Evolutionary conservation across 2,888 invertebrate genomes (phyloP).

Genomic region (Rhagonycha lutea): DNA sequence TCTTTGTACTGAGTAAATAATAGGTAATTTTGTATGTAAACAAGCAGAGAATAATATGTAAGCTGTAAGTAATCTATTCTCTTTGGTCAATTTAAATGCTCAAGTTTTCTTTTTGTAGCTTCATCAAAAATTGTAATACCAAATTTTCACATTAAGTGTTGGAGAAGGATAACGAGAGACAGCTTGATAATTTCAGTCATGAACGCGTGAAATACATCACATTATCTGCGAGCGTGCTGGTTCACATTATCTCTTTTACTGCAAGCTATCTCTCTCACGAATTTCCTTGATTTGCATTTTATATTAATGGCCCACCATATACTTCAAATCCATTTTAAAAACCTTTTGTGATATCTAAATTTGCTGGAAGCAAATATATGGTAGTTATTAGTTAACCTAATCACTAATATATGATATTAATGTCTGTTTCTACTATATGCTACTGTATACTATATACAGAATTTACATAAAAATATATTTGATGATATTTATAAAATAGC

Average conservation of each 20-base stretch:
- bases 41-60: neutral
- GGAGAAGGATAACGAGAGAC: constrained; percentile 10
- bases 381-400: neutral
- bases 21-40: neutral
- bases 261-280: constrained; percentile 29
- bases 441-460: too few relatives aligned
- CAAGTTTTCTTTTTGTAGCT: neutral
- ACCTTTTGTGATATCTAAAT: constrained; percentile 21
- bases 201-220: constrained; percentile 30
- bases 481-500: neutral
- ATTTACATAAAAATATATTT: neutral
- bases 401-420: neutral
- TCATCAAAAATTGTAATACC: neutral
- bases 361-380: constrained; percentile 3
- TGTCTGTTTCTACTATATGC: neutral
- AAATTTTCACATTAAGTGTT: neutral
- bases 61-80: neutral
- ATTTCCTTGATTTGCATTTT: constrained; percentile 38
- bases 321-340: constrained; percentile 37
- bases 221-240: constrained; percentile 29
- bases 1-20: neutral
- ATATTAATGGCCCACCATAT: constrained; percentile 37
- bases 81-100: neutral
- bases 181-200: constrained; percentile 19
- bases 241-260: constrained; percentile 15